Evolutionary conservation across 2,113 vertebrate species (phyloP), one percentile per base, ranked within the genome.

Genomic region (Salminus brasiliensis): DNA sequence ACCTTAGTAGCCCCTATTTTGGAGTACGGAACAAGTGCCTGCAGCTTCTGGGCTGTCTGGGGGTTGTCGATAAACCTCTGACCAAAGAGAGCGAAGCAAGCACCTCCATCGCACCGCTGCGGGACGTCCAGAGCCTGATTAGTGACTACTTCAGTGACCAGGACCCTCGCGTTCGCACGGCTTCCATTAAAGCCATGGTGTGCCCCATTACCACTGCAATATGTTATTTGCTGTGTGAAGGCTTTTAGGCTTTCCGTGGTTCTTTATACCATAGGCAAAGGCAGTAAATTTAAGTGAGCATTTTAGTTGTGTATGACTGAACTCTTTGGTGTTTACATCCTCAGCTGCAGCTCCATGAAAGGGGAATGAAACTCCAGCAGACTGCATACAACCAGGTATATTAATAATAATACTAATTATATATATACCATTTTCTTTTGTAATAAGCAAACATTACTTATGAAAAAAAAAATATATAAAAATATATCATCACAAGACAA

Each of bases 151-250:
- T 99, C 67, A 92, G 81, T 57, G 98, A 99, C 88, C 98, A 99
- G 88, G 98, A 99, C 49, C 96, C 98, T 30, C 93, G 97, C 47
- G 98, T 98, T 7, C 95, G 97, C 76, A 97, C 96, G 0, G 96
- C 96, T 29, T 97, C 97, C 68, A 93, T 99, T 86, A 98, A 99
- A 91, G 97, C 97, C 30, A 98, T 96, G 97, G 98, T 98, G 91
- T 83, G 85, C 65, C 2, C 6, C 49, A 2, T 65, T 18, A 62
- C 9, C 6, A 3, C 45, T 23, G 39, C 0, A 16, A 0, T 18
- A 0, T 49, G 69, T 70, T n/a, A n/a, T n/a, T n/a, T n/a, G n/a
- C n/a, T n/a, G n/a, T n/a, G n/a, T n/a, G n/a, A n/a, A n/a, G n/a
- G 43, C 13, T 25, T 32, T 27, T 21, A 5, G 9, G 15, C 30